Evolutionary conservation across 2,797 vertebrate species (phyloP), one percentile per base, ranked within the genome.

Genomic region (Lithobates sylvaticus): DNA sequence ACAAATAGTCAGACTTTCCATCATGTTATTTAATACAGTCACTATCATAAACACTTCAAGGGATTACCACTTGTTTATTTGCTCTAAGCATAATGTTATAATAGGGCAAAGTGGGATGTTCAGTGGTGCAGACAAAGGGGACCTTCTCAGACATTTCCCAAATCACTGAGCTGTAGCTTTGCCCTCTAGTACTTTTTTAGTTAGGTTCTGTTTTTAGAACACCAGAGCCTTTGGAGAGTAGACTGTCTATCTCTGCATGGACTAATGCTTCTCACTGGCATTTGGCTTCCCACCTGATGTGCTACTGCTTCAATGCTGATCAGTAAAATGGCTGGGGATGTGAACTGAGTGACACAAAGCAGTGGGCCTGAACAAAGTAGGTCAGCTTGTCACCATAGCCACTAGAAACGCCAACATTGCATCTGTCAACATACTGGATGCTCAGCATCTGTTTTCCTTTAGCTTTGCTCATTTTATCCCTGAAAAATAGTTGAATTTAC

Each of bases 301-400:
- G 77, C 34, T 29, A 47, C 16, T 7, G 44, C 78, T 26, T 81
- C 75, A 78, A 21, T 42, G 69, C 75, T 78, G 81, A 83, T 86
- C 75, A 78, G 76, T 58, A 67, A 83, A 87, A 68, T 83, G 76
- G 76, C 81, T 83, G 44, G 86, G 86, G 81, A 87, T 29, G 23
- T 87, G 74, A 87, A 83, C 86, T 83, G 76, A 83, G 61, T 75
- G 81, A 83, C 81, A 87, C 47, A 78, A 73, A 36, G 71, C 86
- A 87, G 39, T 83, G 70, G 86, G 69, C 86, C 81, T 69, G 81
- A 87, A 87, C 86, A 83, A 68, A 73, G 70, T 32, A 50, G 69
- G 39, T 32, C 81, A 74, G 58, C 7, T 76, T 87, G 70, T 79
- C 86, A 78, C 81, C 47, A 69, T 58, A 78, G 69, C 18, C 81